Percentiles rank a stretch among this genome's conserved stretches.
phyloP scores from a whole-genome alignment of 53 echinoderm and acorn worm genomes.

The Holothuria scabra region DNA sequence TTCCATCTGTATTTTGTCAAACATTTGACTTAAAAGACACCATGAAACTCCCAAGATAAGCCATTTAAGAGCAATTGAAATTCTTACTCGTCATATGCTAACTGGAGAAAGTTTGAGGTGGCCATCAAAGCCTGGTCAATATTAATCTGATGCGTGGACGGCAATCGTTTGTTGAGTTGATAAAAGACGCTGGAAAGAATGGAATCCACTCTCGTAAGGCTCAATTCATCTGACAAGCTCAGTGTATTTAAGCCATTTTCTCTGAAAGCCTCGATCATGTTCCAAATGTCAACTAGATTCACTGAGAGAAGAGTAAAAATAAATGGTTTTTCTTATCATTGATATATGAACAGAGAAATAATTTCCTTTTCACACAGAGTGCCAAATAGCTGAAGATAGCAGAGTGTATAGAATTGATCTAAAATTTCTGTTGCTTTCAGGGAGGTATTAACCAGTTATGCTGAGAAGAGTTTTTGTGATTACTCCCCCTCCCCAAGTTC shows the following conservation, averaged over 20 bases:
- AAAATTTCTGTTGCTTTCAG: no score
- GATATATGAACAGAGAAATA: not conserved
- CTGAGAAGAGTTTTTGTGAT: no score
- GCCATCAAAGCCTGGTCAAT: constrained; percentile 89
- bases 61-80: not conserved
- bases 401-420: no score
- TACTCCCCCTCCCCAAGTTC: no score
- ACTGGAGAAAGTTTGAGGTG: constrained; percentile 85
- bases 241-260: constrained; percentile 97
- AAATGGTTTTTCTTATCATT: not conserved
- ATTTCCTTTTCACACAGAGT: not conserved
- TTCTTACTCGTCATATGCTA: constrained; percentile 94
- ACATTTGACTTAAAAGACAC: no score
- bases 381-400: not conserved
- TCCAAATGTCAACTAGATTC: constrained; percentile 97
- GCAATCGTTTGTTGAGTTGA: constrained; percentile 94
- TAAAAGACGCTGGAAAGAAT: constrained; percentile 93
- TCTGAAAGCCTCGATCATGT: constrained; percentile 96
- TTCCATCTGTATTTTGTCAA: no score
- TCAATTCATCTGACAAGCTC: constrained; percentile 79
- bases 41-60: no score
- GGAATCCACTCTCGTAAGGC: constrained; percentile 73
- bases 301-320: constrained; percentile 56
- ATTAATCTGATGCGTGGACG: constrained; percentile 93
- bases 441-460: no score